A percentile compares a stretch with the other conserved stretches of the same genome.
phyloP scores from a whole-genome alignment of 2,113 vertebrate species.

The Psammodynastes pulverulentus region DNA sequence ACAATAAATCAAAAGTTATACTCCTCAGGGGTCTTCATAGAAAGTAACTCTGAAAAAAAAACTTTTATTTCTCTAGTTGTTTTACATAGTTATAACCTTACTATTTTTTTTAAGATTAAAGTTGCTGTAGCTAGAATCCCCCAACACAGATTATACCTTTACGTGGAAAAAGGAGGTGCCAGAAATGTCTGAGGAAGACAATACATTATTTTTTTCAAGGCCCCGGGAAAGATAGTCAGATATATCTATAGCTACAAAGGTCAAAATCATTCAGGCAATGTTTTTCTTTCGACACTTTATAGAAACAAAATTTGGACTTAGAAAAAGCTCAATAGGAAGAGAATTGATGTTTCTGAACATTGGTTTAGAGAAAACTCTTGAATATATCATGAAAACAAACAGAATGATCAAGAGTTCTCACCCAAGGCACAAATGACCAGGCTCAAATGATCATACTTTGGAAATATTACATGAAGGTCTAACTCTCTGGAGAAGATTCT shows the following conservation, averaged over 20 bases:
- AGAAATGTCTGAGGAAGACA: neutral
- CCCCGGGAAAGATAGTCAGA: neutral
- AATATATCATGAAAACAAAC: neutral
- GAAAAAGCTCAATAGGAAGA: neutral
- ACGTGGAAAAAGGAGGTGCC: neutral
- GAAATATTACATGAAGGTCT: neutral
- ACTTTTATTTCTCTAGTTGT: slow-evolving; percentile 48
- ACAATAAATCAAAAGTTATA: slow-evolving; percentile 3
- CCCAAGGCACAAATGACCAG: neutral
- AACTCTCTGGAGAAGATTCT: neutral
- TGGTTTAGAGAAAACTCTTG: neutral
- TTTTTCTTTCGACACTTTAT: neutral
- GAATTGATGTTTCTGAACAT: neutral
- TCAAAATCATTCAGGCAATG: neutral
- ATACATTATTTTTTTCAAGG: neutral
- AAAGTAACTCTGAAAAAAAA: slow-evolving; percentile 38
- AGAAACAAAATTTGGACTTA: neutral
- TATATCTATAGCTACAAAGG: neutral
- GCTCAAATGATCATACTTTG: neutral
- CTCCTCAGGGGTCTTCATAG: neutral
- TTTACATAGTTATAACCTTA: slow-evolving; percentile 30
- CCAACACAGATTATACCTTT: neutral
- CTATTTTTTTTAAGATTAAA: slow-evolving; percentile 28
- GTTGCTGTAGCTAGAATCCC: neutral
- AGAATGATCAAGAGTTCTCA: neutral